Evolutionary conservation across 2,888 invertebrate genomes (phyloP).

Genomic region (Dusona sp.): DNA sequence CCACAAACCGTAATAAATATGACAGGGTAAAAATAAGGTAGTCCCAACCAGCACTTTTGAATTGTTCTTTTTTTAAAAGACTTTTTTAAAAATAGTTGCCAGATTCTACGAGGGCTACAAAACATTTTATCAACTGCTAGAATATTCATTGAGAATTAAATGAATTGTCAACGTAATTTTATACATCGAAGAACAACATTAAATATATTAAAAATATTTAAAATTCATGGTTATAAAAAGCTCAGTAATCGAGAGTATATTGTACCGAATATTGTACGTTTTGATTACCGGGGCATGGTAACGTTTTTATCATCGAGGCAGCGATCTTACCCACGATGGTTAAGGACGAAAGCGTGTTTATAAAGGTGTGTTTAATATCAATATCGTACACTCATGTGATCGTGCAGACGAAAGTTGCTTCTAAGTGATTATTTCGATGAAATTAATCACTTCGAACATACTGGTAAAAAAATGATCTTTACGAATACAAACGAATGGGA

Average conservation of each 20-base stretch:
- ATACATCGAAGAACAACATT: neutral
- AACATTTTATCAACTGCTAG: neutral
- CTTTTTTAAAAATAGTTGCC: neutral
- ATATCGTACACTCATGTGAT: slow-evolving; percentile 9
- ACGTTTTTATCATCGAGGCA: neutral
- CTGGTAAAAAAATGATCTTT: neutral
- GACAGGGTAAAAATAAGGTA: no score
- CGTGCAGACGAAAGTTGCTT: neutral
- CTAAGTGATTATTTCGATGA: neutral
- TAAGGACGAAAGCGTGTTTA: slow-evolving; percentile 30
- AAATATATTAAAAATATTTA: neutral
- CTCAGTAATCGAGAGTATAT: no score
- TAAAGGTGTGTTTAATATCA: neutral
- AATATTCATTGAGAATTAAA: neutral
- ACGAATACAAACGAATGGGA: neutral
- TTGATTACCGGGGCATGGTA: no score
- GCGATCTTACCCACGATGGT: slow-evolving; percentile 46
- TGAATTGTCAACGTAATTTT: neutral
- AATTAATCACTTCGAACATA: neutral
- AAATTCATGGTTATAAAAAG: neutral
- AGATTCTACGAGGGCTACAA: neutral
- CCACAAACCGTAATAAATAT: no score
- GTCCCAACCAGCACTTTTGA: no score
- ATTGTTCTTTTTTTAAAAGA: no score
- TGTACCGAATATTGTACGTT: no score